phyloP scores from a whole-genome alignment of 2,888 invertebrate species.

The Minunthozetes semirufus region DNA sequence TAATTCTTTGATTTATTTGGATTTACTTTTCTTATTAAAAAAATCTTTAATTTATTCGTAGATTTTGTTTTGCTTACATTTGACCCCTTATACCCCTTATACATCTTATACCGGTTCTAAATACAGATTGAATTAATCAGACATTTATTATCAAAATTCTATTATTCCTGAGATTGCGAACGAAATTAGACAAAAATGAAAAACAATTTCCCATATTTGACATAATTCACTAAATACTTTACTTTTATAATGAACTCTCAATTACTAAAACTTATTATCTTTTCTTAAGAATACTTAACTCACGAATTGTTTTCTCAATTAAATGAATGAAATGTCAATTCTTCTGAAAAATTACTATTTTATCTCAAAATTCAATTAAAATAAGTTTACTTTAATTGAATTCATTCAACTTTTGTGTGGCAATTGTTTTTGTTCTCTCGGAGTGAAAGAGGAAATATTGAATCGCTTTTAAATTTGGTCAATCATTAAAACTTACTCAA shows the following conservation, averaged over 20 bases:
- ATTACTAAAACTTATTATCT: no score
- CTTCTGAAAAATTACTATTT: neutral
- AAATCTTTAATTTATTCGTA: neutral
- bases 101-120: neutral
- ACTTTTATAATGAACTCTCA: neutral
- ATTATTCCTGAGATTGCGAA: neutral
- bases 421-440: neutral
- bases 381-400: neutral
- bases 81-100: conserved; percentile 2
- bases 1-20: neutral
- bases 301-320: neutral
- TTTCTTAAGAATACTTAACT: neutral
- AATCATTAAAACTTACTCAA: neutral
- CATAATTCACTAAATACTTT: neutral
- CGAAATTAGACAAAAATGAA: neutral
- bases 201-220: neutral
- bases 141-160: neutral
- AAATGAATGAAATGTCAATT: neutral
- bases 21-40: neutral
- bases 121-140: conserved; percentile 3
- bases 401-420: neutral
- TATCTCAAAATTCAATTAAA: neutral
- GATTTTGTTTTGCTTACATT: neutral
- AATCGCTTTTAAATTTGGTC: neutral
- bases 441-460: neutral